Conservation (phyloP, 2,113 vertebrate species). For the Phrynosoma platyrhinos region DNA sequence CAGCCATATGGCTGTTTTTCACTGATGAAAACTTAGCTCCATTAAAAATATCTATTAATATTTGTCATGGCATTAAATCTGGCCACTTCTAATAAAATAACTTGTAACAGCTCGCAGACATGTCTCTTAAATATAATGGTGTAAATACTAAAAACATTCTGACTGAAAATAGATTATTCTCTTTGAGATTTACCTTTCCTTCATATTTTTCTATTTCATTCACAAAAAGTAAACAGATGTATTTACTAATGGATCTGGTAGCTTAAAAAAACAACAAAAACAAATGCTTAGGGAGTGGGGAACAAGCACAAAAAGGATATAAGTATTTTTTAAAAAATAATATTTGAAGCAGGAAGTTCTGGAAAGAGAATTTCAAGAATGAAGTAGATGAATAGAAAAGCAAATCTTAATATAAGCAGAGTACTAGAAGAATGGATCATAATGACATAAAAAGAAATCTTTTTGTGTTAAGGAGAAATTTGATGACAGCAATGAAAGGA, state of each 20-base stretch:
- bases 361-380: background rate
- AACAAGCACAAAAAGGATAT: background rate
- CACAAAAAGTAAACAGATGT: background rate
- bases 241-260: too few relatives aligned
- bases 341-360: background rate
- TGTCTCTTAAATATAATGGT: too few relatives aligned
- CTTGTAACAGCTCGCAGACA: background rate
- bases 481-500: background rate
- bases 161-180: background rate
- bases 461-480: background rate
- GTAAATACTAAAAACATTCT: too few relatives aligned
- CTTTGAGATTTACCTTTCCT: background rate
- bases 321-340: background rate
- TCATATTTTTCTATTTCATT: background rate
- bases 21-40: background rate
- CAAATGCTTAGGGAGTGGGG: background rate
- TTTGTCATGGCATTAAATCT: background rate
- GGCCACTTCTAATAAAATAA: background rate
- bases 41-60: background rate
- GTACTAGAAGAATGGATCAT: background rate
- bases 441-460: background rate
- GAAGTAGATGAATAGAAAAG: background rate
- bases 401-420: background rate
- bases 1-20: background rate
- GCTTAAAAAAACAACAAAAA: too few relatives aligned